Evolutionary conservation across 2,888 invertebrate genomes (phyloP).

Genomic region (Tenthredo amoena): DNA sequence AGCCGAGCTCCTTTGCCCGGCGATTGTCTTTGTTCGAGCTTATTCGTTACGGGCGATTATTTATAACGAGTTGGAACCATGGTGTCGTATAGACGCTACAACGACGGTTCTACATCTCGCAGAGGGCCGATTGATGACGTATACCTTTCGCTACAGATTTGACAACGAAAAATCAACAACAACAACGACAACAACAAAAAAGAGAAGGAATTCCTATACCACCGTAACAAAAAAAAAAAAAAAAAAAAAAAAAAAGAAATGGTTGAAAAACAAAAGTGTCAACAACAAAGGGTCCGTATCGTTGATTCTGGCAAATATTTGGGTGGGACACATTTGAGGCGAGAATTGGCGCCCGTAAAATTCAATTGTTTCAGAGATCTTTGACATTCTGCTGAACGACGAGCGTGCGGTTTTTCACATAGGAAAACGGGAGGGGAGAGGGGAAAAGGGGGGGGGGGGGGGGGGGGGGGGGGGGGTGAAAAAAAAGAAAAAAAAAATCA

Average conservation of each 20-base stretch:
- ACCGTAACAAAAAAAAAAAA: background rate
- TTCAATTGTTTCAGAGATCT: conserved; percentile 43
- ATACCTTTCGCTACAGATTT: background rate
- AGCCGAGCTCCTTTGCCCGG: conserved; percentile 13
- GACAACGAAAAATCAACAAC: background rate
- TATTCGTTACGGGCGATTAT: background rate
- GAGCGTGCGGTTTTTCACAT: background rate
- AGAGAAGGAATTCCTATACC: background rate
- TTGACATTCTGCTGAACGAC: conserved; percentile 7
- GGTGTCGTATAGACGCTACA: background rate
- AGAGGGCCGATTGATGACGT: background rate
- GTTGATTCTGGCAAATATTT: conserved; percentile 44
- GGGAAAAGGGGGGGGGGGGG: background rate
- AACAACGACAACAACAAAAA: no score
- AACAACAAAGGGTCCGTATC: conserved; percentile 40
- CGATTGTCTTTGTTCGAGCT: conserved; percentile 28
- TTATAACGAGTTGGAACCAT: background rate
- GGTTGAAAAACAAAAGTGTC: background rate
- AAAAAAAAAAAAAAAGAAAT: background rate
- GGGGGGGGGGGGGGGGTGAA: background rate
- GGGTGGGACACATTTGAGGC: conserved; percentile 30
- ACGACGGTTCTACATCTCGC: background rate
- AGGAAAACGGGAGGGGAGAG: background rate
- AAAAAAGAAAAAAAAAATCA: background rate
- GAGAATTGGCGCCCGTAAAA: conserved; percentile 43